Conservation (phyloP, 2,797 vertebrate species). For the Dipus sagitta region DNA sequence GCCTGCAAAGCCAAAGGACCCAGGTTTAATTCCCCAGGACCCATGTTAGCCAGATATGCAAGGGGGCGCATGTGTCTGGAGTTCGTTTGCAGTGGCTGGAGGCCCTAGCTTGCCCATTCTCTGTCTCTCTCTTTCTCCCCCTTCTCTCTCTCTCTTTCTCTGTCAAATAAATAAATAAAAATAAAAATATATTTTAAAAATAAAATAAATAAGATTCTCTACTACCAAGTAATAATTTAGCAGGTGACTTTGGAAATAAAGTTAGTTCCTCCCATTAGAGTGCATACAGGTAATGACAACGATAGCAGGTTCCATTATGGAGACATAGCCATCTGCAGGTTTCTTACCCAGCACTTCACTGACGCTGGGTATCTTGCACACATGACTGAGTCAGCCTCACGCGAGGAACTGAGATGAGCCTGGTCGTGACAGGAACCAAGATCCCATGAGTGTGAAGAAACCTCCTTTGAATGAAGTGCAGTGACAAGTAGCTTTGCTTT, state of each 20-base stretch:
- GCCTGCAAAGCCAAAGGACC: too few species aligned
- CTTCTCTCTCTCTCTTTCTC: too few species aligned
- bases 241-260: constrained; percentile 67
- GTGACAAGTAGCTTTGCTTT: constrained; percentile 25
- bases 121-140: too few species aligned
- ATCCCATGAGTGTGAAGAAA: not conserved
- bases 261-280: not conserved
- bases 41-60: too few species aligned
- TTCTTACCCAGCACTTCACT: not conserved
- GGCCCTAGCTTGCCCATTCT: too few species aligned
- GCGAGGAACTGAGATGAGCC: constrained; percentile 38
- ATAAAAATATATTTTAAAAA: too few species aligned
- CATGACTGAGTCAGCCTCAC: constrained; percentile 5
- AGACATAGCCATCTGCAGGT: not conserved
- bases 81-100: too few species aligned
- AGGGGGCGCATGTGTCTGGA: too few species aligned
- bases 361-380: not conserved
- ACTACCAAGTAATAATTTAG: constrained; percentile 18
- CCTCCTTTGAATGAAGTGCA: constrained; percentile 2
- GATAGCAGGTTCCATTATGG: not conserved
- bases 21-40: too few species aligned
- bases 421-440: not conserved
- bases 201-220: constrained; percentile 12
- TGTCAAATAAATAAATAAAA: not conserved
- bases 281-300: not conserved